A percentile compares a stretch with the other conserved stretches of the same genome.
These are phyloP conservation scores for Echinops telfairi DNA, from an alignment of 2,113 vertebrate species.

Conservation along the genomic window DNA sequence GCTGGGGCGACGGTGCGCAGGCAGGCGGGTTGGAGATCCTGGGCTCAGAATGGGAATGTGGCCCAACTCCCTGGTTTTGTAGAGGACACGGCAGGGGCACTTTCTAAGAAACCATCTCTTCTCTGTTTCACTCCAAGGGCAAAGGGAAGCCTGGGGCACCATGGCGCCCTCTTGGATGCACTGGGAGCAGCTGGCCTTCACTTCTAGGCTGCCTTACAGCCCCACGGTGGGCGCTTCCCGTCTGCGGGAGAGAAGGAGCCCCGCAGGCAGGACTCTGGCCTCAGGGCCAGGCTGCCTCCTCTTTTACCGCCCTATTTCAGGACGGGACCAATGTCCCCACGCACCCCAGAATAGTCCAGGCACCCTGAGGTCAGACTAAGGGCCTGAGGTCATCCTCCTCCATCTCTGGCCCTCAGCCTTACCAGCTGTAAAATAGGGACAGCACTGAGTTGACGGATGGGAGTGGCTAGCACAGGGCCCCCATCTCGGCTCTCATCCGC, in stretches of 20 bases:
- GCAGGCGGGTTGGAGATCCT: background rate
- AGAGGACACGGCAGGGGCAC: accelerated
- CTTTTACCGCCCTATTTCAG: background rate
- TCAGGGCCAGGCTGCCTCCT: too few relatives aligned
- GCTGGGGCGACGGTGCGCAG: too few relatives aligned
- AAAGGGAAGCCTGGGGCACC: background rate
- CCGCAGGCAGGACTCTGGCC: too few relatives aligned
- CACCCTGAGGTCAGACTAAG: too few relatives aligned
- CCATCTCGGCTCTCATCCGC: accelerated
- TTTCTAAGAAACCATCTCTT: background rate
- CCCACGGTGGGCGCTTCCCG: accelerated
- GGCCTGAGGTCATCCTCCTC: background rate
- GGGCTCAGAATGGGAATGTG: background rate
- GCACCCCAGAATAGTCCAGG: background rate
- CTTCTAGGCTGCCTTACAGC: background rate
- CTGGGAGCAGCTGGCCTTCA: background rate
- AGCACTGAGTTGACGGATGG: background rate
- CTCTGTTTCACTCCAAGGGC: background rate
- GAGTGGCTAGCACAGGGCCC: accelerated
- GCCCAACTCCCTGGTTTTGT: accelerated
- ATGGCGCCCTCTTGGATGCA: accelerated
- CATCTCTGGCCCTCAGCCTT: background rate
- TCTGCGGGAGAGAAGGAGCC: background rate
- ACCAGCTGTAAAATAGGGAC: background rate
- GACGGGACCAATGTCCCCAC: background rate